Conservation (phyloP, 2,888 invertebrate genomes). For the Drosophila kuntzei region DNA sequence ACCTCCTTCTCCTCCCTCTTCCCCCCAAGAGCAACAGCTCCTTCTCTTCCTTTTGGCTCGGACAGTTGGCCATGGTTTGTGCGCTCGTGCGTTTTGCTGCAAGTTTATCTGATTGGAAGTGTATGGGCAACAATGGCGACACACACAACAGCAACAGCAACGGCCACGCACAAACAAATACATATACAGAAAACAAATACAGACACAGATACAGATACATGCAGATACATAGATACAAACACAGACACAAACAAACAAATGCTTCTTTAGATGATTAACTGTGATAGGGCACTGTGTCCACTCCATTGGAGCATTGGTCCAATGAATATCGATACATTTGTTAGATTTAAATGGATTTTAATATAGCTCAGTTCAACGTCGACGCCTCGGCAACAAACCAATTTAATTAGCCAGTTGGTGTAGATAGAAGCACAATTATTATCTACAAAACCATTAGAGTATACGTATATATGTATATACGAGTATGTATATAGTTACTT, state of each 20-base stretch:
- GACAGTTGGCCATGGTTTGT: slow-evolving; percentile 52
- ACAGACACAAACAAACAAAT: slow-evolving; percentile 53
- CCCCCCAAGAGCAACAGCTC: slow-evolving; percentile 13
- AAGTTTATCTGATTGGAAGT: slow-evolving; percentile 74
- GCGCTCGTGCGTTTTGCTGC: slow-evolving; percentile 71
- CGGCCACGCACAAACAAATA: slow-evolving; percentile 41
- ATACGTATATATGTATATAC: not conserved
- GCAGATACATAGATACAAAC: slow-evolving; percentile 4
- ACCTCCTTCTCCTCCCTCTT: not conserved
- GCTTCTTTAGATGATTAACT: slow-evolving; percentile 80
- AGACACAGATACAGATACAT: slow-evolving; percentile 12
- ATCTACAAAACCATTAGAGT: slow-evolving; percentile 61
- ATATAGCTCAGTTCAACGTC: slow-evolving; percentile 52
- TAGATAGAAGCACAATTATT: slow-evolving; percentile 43
- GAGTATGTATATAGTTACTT: slow-evolving; percentile 17
- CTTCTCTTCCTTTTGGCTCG: slow-evolving; percentile 23
- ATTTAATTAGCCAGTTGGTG: slow-evolving; percentile 64
- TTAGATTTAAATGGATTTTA: slow-evolving; percentile 77
- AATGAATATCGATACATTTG: slow-evolving; percentile 68
- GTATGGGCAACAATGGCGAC: slow-evolving; percentile 76
- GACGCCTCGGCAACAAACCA: slow-evolving; percentile 54
- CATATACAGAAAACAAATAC: slow-evolving; percentile 29
- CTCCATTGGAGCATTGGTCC: slow-evolving; percentile 42
- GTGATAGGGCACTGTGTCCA: slow-evolving; percentile 60
- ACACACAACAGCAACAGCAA: slow-evolving; percentile 36